These are phyloP conservation scores for Leistus spinibarbis DNA, from an alignment of 2,888 invertebrate genomes.

Conservation along the genomic window DNA sequence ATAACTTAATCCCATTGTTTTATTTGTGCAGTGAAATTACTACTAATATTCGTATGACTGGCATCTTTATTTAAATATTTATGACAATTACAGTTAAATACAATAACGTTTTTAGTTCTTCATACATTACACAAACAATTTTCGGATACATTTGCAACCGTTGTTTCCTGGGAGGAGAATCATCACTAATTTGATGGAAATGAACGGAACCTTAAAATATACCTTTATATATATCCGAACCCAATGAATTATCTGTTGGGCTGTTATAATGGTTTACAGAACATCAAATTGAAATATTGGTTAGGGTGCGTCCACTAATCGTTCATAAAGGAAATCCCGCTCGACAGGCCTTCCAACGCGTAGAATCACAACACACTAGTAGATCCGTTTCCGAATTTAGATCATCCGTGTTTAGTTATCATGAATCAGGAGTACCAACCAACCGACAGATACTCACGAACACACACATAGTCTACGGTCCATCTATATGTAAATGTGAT, in stretches of 20 bases:
- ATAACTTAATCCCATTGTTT: constrained; percentile 25
- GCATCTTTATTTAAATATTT: too few species aligned
- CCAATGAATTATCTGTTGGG: not conserved
- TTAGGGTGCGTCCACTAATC: constrained; percentile 40
- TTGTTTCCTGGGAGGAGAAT: too few species aligned
- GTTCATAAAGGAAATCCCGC: constrained; percentile 44
- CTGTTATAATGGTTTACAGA: not conserved
- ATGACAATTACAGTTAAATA: too few species aligned
- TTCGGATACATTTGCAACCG: too few species aligned
- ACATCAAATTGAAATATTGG: not conserved
- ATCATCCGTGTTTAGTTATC: constrained; percentile 48
- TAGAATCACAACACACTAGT: not conserved
- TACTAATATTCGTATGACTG: too few species aligned
- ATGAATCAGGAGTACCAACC: constrained; percentile 43
- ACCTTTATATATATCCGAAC: not conserved
- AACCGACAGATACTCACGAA: not conserved
- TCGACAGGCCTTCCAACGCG: not conserved
- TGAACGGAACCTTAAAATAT: not conserved
- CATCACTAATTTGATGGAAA: not conserved
- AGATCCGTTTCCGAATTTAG: constrained; percentile 43
- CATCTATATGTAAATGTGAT: constrained; percentile 50
- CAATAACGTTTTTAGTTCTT: too few species aligned
- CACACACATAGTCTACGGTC: constrained; percentile 39
- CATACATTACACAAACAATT: too few species aligned
- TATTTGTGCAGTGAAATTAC: constrained; percentile 13